Conservation (phyloP, 1,140 invertebrate species). For the Leptinotarsa lineolata region DNA sequence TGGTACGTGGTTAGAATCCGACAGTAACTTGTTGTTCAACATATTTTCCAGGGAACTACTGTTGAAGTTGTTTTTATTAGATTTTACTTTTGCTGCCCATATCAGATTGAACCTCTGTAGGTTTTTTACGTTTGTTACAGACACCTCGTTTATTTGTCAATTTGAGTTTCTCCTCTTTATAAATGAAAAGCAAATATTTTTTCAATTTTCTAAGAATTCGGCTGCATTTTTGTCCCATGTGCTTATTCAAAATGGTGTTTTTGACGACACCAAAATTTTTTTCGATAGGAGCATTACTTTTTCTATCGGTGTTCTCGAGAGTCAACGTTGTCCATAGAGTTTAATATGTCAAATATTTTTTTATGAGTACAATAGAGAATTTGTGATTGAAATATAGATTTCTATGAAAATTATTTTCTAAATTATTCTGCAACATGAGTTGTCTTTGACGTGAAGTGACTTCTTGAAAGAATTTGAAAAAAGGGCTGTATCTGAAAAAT, state of each 20-base stretch:
- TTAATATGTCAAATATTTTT: not conserved
- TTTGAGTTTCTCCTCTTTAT: constrained; percentile 12
- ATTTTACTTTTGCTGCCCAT: not conserved
- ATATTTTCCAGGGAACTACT: not conserved
- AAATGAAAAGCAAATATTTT: not conserved
- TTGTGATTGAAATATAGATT: not conserved
- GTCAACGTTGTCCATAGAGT: not conserved
- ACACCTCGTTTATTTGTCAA: not conserved
- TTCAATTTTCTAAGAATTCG: constrained; percentile 1
- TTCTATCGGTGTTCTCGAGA: not conserved
- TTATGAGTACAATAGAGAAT: not conserved
- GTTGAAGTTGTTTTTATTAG: not conserved
- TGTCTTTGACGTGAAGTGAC: not conserved
- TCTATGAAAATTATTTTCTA: not conserved
- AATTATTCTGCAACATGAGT: not conserved
- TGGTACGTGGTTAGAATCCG: not conserved
- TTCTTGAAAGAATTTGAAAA: constrained; percentile 1
- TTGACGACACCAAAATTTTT: constrained; percentile 22
- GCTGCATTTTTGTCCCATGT: not conserved
- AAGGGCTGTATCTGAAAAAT: not conserved
- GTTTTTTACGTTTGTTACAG: not conserved
- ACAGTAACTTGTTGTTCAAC: not conserved
- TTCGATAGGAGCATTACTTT: constrained; percentile 5
- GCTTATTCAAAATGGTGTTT: constrained; percentile 4
- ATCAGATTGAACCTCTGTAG: not conserved